Base-by-base conservation (phyloP, 2,113 vertebrate genomes). In the Monopterus albus region DNA sequence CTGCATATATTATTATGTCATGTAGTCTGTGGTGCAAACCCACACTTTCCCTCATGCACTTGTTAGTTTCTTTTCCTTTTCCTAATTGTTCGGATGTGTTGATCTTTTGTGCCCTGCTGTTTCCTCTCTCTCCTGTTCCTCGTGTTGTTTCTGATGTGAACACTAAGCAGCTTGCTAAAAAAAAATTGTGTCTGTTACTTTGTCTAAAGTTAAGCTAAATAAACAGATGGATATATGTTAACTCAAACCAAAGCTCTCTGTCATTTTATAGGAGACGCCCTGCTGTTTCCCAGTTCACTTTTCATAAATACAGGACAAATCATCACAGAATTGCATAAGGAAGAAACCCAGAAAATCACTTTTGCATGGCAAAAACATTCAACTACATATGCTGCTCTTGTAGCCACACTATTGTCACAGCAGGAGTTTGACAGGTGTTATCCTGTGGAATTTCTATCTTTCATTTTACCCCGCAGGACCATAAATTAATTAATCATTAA, bases 141-240 rank as follows among this genome's bases (percentile, higher is more conserved):
- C 21, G 1, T 45, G 49, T 52, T 10, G 35, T 61, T 65, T 75
- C 25, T 72, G 62, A 53, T 62, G 57, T 72, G 50, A 71, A 58
- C 35, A 42, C 49, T 26, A 52, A 52, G 55, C 59, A 53, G 65
- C 80, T 79, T 72, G 57, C 45, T n/a, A n/a, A n/a, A 49, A 38
- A 35, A 63, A 3, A 58, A 63, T 26, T 45, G 42, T 74, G 51
- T 81, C 47, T 69, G 81, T 68, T 56, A 59, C 45, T 60, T 68
- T 65, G 61, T 73, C 29, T 35, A 53, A 55, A 36, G 72, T 82
- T 66, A 59, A 67, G 35, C 49, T 56, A 51, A 88, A 85, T 88
- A 90, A 89, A 87, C 20, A 81, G 28, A 74, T 73, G 31, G 45
- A 55, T 76, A 60, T 28, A 45, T 71, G 56, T 74, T 17, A 38